Percentiles rank a stretch among this genome's conserved stretches.
Evolutionary conservation across 2,113 vertebrate genomes (phyloP).

Genomic region (Oreochromis tanganicae): DNA sequence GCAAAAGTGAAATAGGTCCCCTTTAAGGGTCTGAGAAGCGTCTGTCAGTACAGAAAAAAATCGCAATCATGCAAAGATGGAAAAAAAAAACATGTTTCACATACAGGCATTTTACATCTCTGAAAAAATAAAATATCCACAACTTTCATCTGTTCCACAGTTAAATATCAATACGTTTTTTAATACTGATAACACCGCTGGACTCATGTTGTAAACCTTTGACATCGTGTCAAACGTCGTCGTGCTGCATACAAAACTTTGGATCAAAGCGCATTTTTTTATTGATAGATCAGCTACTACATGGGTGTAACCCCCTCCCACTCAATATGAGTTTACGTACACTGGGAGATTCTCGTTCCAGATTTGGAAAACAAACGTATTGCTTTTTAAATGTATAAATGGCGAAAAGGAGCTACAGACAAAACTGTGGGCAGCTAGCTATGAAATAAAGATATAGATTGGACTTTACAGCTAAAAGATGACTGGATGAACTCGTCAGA

Average conservation of each 20-base stretch:
- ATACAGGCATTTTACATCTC: not conserved
- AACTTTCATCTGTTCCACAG: not conserved
- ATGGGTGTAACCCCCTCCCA: not conserved
- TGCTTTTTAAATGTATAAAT: not conserved
- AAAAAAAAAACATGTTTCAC: not conserved
- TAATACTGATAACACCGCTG: not conserved
- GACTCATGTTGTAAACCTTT: not conserved
- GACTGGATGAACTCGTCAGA: not conserved
- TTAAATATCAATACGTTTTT: not conserved
- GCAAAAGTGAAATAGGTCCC: not conserved
- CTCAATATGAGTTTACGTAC: slow-evolving; percentile 26
- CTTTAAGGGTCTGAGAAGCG: not conserved
- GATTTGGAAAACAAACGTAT: not conserved
- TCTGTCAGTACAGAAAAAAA: not conserved
- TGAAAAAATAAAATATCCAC: not conserved
- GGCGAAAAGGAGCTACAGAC: not conserved
- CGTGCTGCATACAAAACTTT: slow-evolving; percentile 4
- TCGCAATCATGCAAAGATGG: not conserved
- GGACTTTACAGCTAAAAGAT: not conserved
- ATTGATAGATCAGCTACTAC: not conserved
- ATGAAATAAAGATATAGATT: not conserved
- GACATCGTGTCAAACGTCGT: not conserved
- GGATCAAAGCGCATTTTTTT: not conserved
- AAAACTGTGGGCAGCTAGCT: not conserved
- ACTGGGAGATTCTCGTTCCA: not conserved